Base-by-base conservation (phyloP, 2,797 vertebrate species). In the Thaleichthys pacificus region DNA sequence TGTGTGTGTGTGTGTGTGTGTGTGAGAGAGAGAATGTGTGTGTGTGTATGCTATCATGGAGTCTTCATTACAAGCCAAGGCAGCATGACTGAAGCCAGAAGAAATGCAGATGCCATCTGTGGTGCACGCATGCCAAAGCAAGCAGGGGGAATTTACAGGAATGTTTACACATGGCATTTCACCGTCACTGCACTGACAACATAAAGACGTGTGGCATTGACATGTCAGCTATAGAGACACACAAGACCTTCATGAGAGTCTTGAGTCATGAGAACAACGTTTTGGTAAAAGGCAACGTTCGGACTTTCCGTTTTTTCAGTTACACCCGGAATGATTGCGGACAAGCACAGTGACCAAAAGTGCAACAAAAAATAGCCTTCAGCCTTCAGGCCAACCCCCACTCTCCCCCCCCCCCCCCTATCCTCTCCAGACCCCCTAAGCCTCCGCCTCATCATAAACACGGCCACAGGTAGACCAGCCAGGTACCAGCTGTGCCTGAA, bases 401-500 rank as follows among this genome's bases (percentile, higher is more conserved):
- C 5, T 26, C 61, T 8, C 28, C 24, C 61, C n/a, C 60, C 60
- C 60, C 60, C 22, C 80, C 77, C 84, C 77, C 74, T 11, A 69
- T 75, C 63, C 62, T 61, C 64, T 79, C 42, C 74, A 82, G 80
- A 78, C 80, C 87, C 72, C 86, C 75, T 76, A 64, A 72, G 80
- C 80, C 83, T 30, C 28, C 28, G 4, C 70, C 32, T 66, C 69
- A 66, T 81, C 81, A 85, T 87, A 82, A 80, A 75, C 38, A 32
- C 81, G 84, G 85, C 88, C 84, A 85, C 85, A 85, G 88, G 87
- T 89, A 85, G 90, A 90, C 84, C 84, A 84, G 82, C 79, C 85
- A 86, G 87, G 87, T 89, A 90, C 90, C 90, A 88, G 87, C 86
- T 83, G 76, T 80, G 90, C 89, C 89, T 80, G 78, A 88, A 89